Conservation (phyloP, 2,113 vertebrate species). For the Macquaria ambigua region DNA sequence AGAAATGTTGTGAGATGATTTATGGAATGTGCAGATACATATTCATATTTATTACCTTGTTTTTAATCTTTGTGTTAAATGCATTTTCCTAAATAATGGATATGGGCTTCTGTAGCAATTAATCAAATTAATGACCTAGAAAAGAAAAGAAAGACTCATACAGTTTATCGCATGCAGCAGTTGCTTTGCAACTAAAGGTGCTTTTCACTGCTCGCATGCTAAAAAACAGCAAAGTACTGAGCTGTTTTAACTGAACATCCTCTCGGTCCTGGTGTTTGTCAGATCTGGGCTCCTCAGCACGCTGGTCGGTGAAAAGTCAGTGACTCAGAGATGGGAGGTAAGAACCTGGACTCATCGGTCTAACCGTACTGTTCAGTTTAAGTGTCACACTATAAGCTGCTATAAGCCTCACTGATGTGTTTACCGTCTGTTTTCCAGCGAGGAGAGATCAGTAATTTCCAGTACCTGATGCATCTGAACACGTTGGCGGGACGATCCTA, state of each 20-base stretch:
- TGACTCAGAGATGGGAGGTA: conserved; percentile 99
- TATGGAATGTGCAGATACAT: background rate
- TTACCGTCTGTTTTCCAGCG: conserved; percentile 81
- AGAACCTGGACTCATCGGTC: conserved; percentile 35
- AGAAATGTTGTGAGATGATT: background rate
- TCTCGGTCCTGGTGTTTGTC: conserved; percentile 25
- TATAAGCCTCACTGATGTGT: background rate
- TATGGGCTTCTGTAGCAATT: background rate
- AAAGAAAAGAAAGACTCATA: background rate
- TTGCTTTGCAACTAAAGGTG: background rate
- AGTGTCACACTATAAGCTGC: no score
- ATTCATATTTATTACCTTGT: background rate
- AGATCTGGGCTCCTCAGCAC: conserved; percentile 98
- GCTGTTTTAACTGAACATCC: rapidly evolving
- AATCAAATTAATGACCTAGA: background rate
- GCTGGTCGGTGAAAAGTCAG: conserved; percentile 97
- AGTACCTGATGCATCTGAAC: conserved; percentile 99
- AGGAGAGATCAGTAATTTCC: conserved; percentile 99
- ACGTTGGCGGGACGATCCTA: conserved; percentile 97
- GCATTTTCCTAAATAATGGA: background rate
- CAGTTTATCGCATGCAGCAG: background rate
- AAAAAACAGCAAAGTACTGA: background rate
- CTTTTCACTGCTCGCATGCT: background rate
- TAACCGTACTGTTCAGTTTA: background rate
- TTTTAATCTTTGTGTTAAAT: background rate